phyloP scores from a whole-genome alignment of 2,888 invertebrate species.

The Drosophila prostipennis region DNA sequence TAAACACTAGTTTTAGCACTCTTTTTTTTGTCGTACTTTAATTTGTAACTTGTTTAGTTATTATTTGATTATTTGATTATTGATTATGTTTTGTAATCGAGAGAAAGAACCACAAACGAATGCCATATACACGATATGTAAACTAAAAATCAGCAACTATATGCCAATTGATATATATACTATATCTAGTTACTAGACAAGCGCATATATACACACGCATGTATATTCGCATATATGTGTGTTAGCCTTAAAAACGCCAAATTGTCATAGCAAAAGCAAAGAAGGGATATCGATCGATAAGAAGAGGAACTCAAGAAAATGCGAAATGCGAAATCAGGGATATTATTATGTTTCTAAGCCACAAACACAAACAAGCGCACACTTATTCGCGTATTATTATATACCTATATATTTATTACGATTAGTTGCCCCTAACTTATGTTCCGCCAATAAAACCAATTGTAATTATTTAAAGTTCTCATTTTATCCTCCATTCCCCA shows the following conservation, averaged over 20 bases:
- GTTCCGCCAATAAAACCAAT: slow-evolving; percentile 38
- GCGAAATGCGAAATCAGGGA: slow-evolving; percentile 63
- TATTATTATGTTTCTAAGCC: slow-evolving; percentile 49
- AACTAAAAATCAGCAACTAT: slow-evolving; percentile 55
- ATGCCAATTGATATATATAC: slow-evolving; percentile 63
- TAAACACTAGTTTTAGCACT: slow-evolving; percentile 22
- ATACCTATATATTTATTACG: slow-evolving; percentile 28
- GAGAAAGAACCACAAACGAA: slow-evolving; percentile 41
- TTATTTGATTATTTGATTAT: slow-evolving; percentile 29
- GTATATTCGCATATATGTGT: slow-evolving; percentile 34
- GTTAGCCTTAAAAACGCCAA: slow-evolving; percentile 67
- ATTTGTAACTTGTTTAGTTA: slow-evolving; percentile 31
- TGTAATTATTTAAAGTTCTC: slow-evolving; percentile 46
- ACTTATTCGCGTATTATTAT: slow-evolving; percentile 1
- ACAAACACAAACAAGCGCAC: background rate
- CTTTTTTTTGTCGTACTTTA: slow-evolving; percentile 32
- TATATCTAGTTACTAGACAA: slow-evolving; percentile 37
- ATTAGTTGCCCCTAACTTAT: slow-evolving; percentile 42
- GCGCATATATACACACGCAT: slow-evolving; percentile 18
- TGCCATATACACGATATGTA: slow-evolving; percentile 64
- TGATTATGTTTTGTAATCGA: slow-evolving; percentile 42
- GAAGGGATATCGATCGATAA: too few relatives aligned
- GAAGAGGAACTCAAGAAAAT: slow-evolving; percentile 42
- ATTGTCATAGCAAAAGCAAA: slow-evolving; percentile 52
- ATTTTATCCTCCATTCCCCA: slow-evolving; percentile 2